A percentile compares a stretch with the other conserved stretches of the same genome.
Conservation (phyloP, 2,113 vertebrate genomes). For the Ctenomys sociabilis region DNA sequence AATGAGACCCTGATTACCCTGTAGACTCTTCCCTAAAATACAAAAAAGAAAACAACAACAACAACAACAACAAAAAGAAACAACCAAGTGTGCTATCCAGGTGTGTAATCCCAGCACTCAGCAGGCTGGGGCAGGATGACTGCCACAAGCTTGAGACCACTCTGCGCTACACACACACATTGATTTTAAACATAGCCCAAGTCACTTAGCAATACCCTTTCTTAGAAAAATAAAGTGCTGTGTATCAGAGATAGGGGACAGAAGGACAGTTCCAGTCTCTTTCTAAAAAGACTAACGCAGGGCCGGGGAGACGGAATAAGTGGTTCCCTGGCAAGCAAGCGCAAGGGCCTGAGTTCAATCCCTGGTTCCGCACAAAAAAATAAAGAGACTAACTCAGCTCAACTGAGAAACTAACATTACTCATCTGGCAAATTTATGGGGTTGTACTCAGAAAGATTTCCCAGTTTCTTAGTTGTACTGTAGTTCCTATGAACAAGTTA, state of each 20-base stretch:
- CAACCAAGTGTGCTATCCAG: background rate
- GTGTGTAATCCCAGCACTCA: background rate
- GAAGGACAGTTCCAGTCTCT: background rate
- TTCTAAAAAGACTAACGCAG: background rate
- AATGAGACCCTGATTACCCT: too few relatives aligned
- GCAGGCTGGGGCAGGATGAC: background rate
- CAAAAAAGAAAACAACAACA: too few relatives aligned
- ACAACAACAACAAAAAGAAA: too few relatives aligned
- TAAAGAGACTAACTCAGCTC: background rate
- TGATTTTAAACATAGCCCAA: background rate
- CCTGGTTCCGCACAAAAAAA: too few relatives aligned
- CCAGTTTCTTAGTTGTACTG: background rate
- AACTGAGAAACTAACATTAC: background rate
- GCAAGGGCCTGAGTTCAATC: too few relatives aligned
- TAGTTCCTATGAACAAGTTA: background rate
- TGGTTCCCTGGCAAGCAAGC: too few relatives aligned
- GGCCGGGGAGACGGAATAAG: too few relatives aligned
- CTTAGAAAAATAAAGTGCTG: slow-evolving; percentile 15
- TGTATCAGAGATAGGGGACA: background rate
- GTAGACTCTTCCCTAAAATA: too few relatives aligned
- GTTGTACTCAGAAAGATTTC: background rate
- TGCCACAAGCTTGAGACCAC: background rate
- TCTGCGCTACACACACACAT: background rate
- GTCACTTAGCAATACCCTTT: background rate
- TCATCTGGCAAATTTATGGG: background rate